Base-by-base conservation (phyloP, 2,113 vertebrate species). In the Geococcyx californianus region DNA sequence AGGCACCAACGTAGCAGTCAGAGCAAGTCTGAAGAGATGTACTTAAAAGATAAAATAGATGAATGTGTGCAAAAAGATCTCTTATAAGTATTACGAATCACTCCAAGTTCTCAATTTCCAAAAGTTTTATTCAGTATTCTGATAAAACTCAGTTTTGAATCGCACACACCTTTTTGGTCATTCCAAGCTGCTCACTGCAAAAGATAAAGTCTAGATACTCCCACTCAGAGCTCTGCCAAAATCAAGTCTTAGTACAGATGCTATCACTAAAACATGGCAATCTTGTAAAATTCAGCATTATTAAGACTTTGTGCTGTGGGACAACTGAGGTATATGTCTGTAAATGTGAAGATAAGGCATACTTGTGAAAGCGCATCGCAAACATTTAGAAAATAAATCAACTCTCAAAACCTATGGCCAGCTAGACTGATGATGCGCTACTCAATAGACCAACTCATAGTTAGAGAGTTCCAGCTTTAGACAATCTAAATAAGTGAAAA, bases 1-100 rank as follows among this genome's bases (percentile, higher is more conserved):
- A 66, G 11, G 4, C 28, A 40, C 36, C 0, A 0, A 24, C 24
- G 78, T 18, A 60, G 16, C 56, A 84, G 34, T 1, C 6, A 78
- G 15, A 4, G 8, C 8, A 11, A 74, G 24, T 16, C n/a, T 54
- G 42, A 80, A 36, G 21, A 56, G 6, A 52, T 4, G 8, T 7
- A n/a, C 6, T 62, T 63, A 59, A 42, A 89, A 67, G 36, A 26
- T 19, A 33, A 0, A 34, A 34, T 7, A 10, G 17, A 84, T 54
- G 18, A 7, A 6, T 36, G 1, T 3, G 28, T 6, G 13, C n/a
- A 16, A 76, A 72, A 81, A 74, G 16, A 33, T 28, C 63, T 9
- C 26, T 76, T 70, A 16, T 23, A 47, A 4, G 2, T 52, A 23
- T 47, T 44, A 44, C 8, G 15, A 25, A 58, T 79, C 40, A 45